Conservation (phyloP, 1,140 invertebrate species). For the Dendrolimus punctatus region DNA sequence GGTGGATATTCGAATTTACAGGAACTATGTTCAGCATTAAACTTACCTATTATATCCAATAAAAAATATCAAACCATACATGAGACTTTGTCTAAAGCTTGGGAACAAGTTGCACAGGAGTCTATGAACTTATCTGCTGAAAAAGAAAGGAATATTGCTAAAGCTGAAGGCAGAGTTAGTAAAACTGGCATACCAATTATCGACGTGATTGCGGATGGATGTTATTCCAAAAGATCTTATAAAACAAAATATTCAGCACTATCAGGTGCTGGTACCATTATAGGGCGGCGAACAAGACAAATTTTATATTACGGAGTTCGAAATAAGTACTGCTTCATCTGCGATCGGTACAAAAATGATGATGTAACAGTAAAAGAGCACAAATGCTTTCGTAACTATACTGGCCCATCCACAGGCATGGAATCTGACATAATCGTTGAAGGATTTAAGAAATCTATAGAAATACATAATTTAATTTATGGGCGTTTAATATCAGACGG, state of each 20-base stretch:
- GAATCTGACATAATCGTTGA: constrained; percentile 49
- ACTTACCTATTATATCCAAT: not conserved
- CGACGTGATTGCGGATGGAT: constrained; percentile 34
- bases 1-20: not conserved
- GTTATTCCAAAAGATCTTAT: constrained; percentile 34
- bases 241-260: constrained; percentile 24
- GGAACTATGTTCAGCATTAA: not conserved
- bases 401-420: constrained; percentile 40
- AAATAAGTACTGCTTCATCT: constrained; percentile 6
- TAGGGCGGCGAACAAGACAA: constrained; percentile 18
- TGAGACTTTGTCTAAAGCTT: constrained; percentile 1
- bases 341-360: constrained; percentile 1
- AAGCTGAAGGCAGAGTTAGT: constrained; percentile 1
- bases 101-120: constrained; percentile 3
- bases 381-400: constrained; percentile 33
- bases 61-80: not conserved
- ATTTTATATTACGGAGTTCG: constrained; percentile 1
- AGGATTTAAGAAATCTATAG: constrained; percentile 43
- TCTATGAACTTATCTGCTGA: constrained; percentile 1
- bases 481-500: constrained; percentile 52
- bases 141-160: constrained; percentile 8
- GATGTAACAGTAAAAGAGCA: constrained; percentile 3
- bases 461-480: constrained; percentile 50
- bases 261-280: constrained; percentile 29
- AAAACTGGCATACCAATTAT: constrained; percentile 23